A percentile compares a stretch with the other conserved stretches of the same genome.
Conservation (phyloP, 1,140 invertebrate genomes). For the Samia ricini region DNA sequence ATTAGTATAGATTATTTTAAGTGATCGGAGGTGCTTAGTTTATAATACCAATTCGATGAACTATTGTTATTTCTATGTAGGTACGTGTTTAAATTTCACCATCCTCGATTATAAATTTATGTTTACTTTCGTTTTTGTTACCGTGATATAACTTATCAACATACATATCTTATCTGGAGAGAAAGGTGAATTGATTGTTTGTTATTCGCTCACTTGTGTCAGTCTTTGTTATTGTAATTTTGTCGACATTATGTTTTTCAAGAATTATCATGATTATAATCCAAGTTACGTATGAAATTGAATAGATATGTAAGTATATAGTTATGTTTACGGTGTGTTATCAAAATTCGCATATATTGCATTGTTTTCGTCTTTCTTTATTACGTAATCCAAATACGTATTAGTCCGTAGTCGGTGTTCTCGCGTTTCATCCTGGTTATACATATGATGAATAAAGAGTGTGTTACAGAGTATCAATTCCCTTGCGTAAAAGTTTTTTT, state of each 20-base stretch:
- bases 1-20: no score
- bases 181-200: not conserved
- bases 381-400: not conserved
- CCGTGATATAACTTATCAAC: not conserved
- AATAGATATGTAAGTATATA: not conserved
- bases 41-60: not conserved
- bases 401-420: no score
- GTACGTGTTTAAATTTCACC: constrained; percentile 3
- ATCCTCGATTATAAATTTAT: not conserved
- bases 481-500: no score
- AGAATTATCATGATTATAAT: not conserved
- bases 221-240: not conserved
- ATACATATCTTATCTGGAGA: not conserved
- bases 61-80: not conserved
- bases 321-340: not conserved
- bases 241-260: not conserved
- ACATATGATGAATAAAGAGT: no score
- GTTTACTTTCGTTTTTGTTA: constrained; percentile 2
- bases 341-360: constrained; percentile 4
- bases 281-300: not conserved
- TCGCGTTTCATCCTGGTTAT: no score
- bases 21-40: not conserved
- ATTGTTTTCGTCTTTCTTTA: constrained; percentile 1
- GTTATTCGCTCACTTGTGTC: not conserved
- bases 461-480: no score